These are phyloP conservation scores for Omphaloscelis lunosa DNA, from an alignment of 2,888 invertebrate genomes.

Conservation along the genomic window DNA sequence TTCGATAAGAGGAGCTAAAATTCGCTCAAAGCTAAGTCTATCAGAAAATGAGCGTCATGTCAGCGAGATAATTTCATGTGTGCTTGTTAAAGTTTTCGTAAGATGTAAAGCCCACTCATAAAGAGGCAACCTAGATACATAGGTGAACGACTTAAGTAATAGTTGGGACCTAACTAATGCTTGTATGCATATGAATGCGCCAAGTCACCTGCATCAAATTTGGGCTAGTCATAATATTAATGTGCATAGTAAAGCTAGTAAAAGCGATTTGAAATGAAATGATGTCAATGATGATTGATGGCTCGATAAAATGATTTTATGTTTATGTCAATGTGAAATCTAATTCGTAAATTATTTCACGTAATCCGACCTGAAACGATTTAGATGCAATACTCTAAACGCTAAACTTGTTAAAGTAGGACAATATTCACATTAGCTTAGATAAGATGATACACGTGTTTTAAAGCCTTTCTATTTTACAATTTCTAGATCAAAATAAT, in stretches of 20 bases:
- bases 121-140: slow-evolving; percentile 76
- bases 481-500: background rate
- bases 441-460: background rate
- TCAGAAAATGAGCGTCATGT: slow-evolving; percentile 13
- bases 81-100: slow-evolving; percentile 63
- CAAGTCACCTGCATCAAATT: slow-evolving; percentile 40
- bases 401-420: slow-evolving; percentile 4
- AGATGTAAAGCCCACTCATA: slow-evolving; percentile 71
- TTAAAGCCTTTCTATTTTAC: background rate
- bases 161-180: slow-evolving; percentile 53
- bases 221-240: slow-evolving; percentile 29
- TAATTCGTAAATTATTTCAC: slow-evolving; percentile 24
- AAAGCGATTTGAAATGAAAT: slow-evolving; percentile 19
- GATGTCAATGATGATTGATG: slow-evolving; percentile 43
- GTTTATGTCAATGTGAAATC: slow-evolving; percentile 19
- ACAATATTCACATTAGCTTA: slow-evolving; percentile 8
- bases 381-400: slow-evolving; percentile 5
- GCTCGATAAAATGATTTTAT: slow-evolving; percentile 24
- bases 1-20: background rate
- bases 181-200: slow-evolving; percentile 51
- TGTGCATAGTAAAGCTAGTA: slow-evolving; percentile 14
- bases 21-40: background rate
- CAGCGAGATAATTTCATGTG: slow-evolving; percentile 42
- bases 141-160: slow-evolving; percentile 74
- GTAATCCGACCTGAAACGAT: slow-evolving; percentile 26